Evolutionary conservation across 1,140 invertebrate species (phyloP).

Genomic region (Penaeus chinensis): DNA sequence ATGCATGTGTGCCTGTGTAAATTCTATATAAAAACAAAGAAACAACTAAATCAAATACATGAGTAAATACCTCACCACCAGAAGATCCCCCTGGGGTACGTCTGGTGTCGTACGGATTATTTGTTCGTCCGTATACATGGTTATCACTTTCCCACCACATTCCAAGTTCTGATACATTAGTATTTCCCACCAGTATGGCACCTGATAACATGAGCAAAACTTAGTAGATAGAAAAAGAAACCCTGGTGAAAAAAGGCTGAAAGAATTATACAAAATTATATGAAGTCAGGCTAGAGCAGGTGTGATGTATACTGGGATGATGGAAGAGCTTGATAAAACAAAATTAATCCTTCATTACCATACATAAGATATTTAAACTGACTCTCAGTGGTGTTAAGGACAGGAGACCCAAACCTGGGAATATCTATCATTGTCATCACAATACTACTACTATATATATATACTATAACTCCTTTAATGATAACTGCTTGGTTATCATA

Average conservation of each 20-base stretch:
- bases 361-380: too few relatives aligned
- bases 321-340: too few relatives aligned
- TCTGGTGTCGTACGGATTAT: constrained; percentile 90
- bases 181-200: constrained; percentile 81
- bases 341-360: too few relatives aligned
- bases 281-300: too few relatives aligned
- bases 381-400: too few relatives aligned
- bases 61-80: constrained; percentile 73
- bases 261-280: not conserved
- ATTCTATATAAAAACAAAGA: not conserved
- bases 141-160: constrained; percentile 89
- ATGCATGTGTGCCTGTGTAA: too few relatives aligned
- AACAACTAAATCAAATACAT: not conserved
- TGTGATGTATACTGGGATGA: too few relatives aligned
- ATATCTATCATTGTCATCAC: too few relatives aligned
- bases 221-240: not conserved
- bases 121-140: constrained; percentile 83
- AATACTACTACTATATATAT: too few relatives aligned
- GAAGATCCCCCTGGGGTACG: constrained; percentile 86
- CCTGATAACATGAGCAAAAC: constrained; percentile 68
- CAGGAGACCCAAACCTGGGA: too few relatives aligned
- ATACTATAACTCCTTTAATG: too few relatives aligned
- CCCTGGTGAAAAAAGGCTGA: not conserved
- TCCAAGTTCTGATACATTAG: constrained; percentile 88
- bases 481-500: too few relatives aligned